Evolutionary conservation across 2,797 vertebrate genomes (phyloP).

Genomic region (Mus spretus): DNA sequence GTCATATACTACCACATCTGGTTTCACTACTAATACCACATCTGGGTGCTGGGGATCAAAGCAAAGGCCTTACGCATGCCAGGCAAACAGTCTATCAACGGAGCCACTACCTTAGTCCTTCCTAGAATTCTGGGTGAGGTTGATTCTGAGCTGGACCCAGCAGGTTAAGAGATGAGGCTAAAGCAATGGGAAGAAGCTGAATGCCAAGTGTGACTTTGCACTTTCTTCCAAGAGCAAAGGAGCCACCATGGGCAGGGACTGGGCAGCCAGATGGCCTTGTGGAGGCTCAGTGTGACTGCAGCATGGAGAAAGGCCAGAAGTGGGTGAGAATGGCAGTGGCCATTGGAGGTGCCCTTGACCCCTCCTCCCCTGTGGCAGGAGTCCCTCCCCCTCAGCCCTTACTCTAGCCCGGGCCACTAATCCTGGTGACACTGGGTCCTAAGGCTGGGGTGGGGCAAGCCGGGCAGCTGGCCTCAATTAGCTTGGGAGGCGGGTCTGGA

Average conservation of each 20-base stretch:
- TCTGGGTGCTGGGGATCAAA: no score
- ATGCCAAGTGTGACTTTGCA: background rate
- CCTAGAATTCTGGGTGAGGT: background rate
- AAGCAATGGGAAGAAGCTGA: background rate
- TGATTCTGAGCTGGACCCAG: background rate
- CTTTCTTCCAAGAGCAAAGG: background rate
- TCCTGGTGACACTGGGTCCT: conserved; percentile 78
- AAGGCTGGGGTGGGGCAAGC: conserved; percentile 86
- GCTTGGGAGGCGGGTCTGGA: conserved; percentile 89
- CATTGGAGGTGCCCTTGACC: background rate
- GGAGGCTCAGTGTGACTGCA: background rate
- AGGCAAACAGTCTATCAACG: background rate
- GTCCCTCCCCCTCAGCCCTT: background rate
- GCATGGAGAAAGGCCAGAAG: background rate
- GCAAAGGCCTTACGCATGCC: background rate
- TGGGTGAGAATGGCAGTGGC: background rate
- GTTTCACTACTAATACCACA: background rate
- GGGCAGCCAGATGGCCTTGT: background rate
- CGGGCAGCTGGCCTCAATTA: conserved; percentile 91
- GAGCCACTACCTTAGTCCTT: background rate
- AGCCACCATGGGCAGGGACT: background rate
- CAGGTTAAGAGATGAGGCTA: background rate
- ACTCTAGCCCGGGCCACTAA: conserved; percentile 76
- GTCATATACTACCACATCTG: background rate
- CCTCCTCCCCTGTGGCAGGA: background rate